Conservation (phyloP, 2,113 vertebrate species). For the Pelecanoides urinatrix region DNA sequence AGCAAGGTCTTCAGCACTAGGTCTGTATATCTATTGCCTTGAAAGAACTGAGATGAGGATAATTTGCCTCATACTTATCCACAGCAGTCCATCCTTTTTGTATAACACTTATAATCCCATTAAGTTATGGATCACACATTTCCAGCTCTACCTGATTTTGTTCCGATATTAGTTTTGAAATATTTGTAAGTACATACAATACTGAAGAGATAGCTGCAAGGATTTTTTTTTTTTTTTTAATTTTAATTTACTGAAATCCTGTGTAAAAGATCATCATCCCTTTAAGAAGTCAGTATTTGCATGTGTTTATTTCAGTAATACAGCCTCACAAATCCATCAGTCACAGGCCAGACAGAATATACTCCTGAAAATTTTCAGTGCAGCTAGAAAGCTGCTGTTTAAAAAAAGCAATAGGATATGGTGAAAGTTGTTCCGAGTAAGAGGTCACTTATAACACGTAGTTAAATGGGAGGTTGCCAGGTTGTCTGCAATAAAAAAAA, state of each 20-base stretch:
- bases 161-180: conserved; percentile 22
- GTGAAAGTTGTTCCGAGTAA: not conserved
- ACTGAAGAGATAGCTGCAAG: not conserved
- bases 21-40: not conserved
- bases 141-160: not conserved
- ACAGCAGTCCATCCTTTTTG: not conserved
- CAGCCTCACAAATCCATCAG: not conserved
- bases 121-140: not conserved
- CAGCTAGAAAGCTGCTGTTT: not conserved
- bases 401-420: not conserved
- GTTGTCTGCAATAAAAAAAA: not conserved
- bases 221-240: not conserved
- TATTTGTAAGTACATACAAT: not conserved
- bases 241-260: not conserved
- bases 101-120: not conserved
- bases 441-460: not conserved
- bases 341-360: not conserved
- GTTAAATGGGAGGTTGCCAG: not conserved
- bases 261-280: not conserved
- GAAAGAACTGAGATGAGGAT: not conserved
- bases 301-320: not conserved
- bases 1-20: not conserved
- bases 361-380: not conserved
- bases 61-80: not conserved
- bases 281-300: conserved; percentile 3